Percentiles rank a stretch among this genome's conserved stretches.
phyloP scores from a whole-genome alignment of 2,888 invertebrate species.

The Sarcophaga carnaria region DNA sequence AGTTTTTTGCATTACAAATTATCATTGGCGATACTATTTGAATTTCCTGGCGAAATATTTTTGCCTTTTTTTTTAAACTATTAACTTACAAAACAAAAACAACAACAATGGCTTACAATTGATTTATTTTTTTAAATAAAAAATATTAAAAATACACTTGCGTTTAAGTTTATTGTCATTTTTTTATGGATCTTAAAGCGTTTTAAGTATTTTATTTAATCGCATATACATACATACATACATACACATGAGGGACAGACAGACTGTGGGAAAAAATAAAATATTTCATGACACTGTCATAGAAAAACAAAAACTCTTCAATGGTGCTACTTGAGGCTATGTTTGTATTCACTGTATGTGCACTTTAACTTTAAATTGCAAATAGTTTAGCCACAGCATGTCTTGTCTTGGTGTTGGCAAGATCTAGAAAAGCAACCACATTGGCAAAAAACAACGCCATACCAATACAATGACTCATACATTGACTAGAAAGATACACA shows the following conservation, averaged over 20 bases:
- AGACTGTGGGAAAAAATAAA: constrained; percentile 65
- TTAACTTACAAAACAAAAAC: no score
- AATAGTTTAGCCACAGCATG: constrained; percentile 29
- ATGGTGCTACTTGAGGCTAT: neutral
- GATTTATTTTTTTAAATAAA: constrained; percentile 5
- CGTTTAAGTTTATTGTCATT: neutral
- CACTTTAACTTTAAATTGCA: constrained; percentile 44
- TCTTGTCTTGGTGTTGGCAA: constrained; percentile 1
- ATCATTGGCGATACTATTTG: neutral
- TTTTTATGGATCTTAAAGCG: neutral
- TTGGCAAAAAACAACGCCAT: neutral
- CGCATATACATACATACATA: neutral
- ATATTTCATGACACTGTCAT: constrained; percentile 13
- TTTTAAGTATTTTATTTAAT: neutral
- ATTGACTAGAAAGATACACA: neutral
- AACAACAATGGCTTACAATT: neutral
- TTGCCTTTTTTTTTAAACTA: neutral
- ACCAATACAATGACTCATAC: constrained; percentile 12
- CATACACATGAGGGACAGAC: neutral
- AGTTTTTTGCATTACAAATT: no score
- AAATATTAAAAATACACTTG: constrained; percentile 37
- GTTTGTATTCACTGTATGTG: neutral
- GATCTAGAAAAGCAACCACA: constrained; percentile 40
- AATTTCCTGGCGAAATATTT: constrained; percentile 25
- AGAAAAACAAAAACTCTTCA: neutral